Evolutionary conservation across 2,888 invertebrate species (phyloP).

Genomic region (Leptopilina myrica): DNA sequence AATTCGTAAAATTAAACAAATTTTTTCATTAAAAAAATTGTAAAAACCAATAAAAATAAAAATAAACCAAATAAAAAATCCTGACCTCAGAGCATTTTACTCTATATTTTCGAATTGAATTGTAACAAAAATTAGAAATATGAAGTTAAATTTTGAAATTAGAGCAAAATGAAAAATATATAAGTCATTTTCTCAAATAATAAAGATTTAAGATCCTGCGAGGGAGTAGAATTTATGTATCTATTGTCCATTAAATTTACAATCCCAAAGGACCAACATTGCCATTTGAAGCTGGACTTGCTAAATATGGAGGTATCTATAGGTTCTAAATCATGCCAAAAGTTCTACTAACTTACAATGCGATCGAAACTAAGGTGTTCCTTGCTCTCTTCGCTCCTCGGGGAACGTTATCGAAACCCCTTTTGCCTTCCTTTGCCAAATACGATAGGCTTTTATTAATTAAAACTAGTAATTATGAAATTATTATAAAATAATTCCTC

Average conservation of each 20-base stretch:
- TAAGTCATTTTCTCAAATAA: neutral
- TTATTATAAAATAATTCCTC: too few species aligned
- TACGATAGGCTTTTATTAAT: neutral
- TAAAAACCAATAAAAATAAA: too few species aligned
- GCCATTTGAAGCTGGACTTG: neutral
- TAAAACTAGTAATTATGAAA: neutral
- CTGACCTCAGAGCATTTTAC: too few species aligned
- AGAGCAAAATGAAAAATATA: neutral
- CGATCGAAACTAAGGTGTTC: neutral
- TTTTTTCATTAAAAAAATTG: too few species aligned
- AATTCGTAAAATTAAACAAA: too few species aligned
- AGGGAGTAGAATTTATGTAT: conserved; percentile 12
- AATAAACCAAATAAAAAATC: too few species aligned
- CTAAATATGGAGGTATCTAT: conserved; percentile 1
- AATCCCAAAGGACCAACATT: conserved; percentile 14
- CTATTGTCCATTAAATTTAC: conserved; percentile 11
- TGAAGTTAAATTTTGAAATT: neutral
- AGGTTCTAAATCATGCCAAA: conserved; percentile 11
- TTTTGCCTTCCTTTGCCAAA: neutral
- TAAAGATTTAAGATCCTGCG: neutral
- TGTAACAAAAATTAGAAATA: neutral
- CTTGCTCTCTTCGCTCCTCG: neutral
- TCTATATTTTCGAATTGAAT: too few species aligned
- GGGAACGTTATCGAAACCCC: neutral
- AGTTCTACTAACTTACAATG: conserved; percentile 7